Percentiles rank a stretch among this genome's conserved stretches.
Conservation (phyloP, 2,797 vertebrate species). For the Mionectes olivaceus region DNA sequence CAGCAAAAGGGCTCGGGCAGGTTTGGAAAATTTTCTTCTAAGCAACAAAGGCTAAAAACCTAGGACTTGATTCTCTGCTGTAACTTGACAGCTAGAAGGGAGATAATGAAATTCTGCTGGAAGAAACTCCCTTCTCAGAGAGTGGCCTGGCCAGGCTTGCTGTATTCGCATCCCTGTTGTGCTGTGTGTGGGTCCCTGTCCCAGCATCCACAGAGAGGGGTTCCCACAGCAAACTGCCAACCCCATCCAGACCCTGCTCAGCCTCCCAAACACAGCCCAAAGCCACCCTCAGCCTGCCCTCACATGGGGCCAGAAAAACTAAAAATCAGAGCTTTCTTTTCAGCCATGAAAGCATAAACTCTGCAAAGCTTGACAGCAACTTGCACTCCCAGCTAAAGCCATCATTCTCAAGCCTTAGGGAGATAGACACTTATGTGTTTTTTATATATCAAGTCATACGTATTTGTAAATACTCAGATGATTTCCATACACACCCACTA, state of each 20-base stretch:
- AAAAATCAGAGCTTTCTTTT: conserved; percentile 16
- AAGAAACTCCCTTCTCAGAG: neutral
- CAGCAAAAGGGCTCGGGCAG: neutral
- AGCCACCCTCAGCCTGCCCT: neutral
- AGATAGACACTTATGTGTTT: neutral
- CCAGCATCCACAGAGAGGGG: neutral
- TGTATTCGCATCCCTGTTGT: rapidly evolving
- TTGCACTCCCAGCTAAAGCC: neutral
- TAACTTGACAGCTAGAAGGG: neutral
- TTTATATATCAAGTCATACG: conserved; percentile 9
- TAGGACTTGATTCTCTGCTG: neutral
- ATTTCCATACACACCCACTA: conserved; percentile 37
- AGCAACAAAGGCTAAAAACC: neutral
- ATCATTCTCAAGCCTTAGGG: conserved; percentile 30
- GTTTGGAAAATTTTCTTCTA: neutral
- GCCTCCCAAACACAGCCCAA: neutral
- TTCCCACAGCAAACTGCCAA: neutral
- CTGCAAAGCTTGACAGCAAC: neutral
- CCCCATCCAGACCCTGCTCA: neutral
- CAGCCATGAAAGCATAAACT: neutral
- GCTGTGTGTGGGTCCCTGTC: rapidly evolving
- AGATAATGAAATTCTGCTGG: neutral
- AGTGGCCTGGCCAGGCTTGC: neutral
- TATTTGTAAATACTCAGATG: conserved; percentile 43
- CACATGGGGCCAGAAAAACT: neutral